Percentiles rank a stretch among this genome's conserved stretches.
phyloP scores from a whole-genome alignment of 2,797 vertebrate genomes.

The Mus minutoides region DNA sequence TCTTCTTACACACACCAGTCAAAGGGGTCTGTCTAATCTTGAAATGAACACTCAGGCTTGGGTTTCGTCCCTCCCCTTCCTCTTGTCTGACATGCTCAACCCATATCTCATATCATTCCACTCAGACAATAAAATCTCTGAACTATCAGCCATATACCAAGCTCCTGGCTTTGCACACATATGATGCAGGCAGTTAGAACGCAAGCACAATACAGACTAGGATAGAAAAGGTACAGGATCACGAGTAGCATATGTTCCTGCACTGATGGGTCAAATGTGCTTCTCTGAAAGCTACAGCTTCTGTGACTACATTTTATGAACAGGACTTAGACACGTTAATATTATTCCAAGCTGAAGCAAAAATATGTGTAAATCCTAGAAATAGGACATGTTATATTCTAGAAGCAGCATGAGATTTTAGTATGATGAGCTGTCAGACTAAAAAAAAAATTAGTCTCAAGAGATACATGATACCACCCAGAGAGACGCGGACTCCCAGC shows the following conservation, averaged over 20 bases:
- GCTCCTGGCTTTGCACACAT: background rate
- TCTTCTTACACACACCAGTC: background rate
- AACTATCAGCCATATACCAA: background rate
- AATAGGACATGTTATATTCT: background rate
- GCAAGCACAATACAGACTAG: background rate
- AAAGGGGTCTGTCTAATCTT: background rate
- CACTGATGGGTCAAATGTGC: background rate
- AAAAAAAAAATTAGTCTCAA: background rate
- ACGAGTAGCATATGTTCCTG: background rate
- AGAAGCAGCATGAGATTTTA: slow-evolving; percentile 1
- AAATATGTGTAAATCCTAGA: background rate
- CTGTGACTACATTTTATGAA: background rate
- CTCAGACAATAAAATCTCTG: background rate
- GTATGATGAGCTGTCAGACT: background rate
- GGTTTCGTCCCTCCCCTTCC: background rate
- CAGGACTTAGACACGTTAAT: slow-evolving; percentile 7
- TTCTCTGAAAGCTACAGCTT: background rate
- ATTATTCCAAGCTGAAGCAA: background rate
- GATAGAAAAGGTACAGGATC: background rate
- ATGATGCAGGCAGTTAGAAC: background rate
- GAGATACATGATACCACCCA: background rate
- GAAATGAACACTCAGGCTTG: background rate
- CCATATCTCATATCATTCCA: background rate
- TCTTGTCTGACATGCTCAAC: background rate
- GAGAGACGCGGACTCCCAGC: background rate